phyloP scores from a whole-genome alignment of 2,888 invertebrate genomes.

The Acanthacorydalis orientalis region DNA sequence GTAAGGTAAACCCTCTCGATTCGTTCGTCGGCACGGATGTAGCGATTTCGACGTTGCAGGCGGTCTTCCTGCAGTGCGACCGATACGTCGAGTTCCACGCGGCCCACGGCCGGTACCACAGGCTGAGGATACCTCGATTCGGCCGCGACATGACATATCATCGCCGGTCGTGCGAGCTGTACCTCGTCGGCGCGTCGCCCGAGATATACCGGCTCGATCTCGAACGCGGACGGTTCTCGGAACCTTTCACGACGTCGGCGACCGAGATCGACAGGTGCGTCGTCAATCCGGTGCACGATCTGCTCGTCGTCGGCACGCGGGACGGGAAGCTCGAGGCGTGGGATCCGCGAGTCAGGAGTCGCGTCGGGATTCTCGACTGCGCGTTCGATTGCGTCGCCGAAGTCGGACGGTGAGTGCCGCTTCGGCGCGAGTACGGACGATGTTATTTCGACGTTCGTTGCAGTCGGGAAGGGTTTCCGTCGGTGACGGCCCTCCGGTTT shows the following conservation, averaged over 20 bases:
- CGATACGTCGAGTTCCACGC: slow-evolving; percentile 92
- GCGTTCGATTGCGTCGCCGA: slow-evolving; percentile 44
- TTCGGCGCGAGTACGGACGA: no score
- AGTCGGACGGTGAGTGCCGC: slow-evolving; percentile 32
- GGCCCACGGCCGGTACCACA: slow-evolving; percentile 79
- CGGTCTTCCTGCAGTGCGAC: slow-evolving; percentile 79
- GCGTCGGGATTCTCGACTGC: slow-evolving; percentile 72
- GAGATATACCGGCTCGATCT: slow-evolving; percentile 91
- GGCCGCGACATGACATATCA: slow-evolving; percentile 90
- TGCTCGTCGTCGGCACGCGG: slow-evolving; percentile 72
- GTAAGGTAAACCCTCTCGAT: slow-evolving; percentile 51
- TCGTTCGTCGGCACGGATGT: no score
- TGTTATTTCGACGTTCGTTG: background rate
- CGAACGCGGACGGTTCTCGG: slow-evolving; percentile 86
- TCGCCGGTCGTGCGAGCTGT: slow-evolving; percentile 77
- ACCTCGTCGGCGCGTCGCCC: slow-evolving; percentile 72
- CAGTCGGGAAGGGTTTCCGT: slow-evolving; percentile 48
- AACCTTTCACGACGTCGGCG: slow-evolving; percentile 62
- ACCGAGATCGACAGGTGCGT: slow-evolving; percentile 65
- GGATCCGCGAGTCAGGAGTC: slow-evolving; percentile 72
- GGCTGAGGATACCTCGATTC: slow-evolving; percentile 84
- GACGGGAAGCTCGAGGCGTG: slow-evolving; percentile 92
- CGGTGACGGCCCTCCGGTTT: slow-evolving; percentile 63
- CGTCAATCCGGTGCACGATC: slow-evolving; percentile 76
- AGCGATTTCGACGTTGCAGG: slow-evolving; percentile 42